Percentiles rank a stretch among this genome's conserved stretches.
Evolutionary conservation across 2,888 invertebrate species (phyloP).

Genomic region (Prosopocoilus inquinatus): DNA sequence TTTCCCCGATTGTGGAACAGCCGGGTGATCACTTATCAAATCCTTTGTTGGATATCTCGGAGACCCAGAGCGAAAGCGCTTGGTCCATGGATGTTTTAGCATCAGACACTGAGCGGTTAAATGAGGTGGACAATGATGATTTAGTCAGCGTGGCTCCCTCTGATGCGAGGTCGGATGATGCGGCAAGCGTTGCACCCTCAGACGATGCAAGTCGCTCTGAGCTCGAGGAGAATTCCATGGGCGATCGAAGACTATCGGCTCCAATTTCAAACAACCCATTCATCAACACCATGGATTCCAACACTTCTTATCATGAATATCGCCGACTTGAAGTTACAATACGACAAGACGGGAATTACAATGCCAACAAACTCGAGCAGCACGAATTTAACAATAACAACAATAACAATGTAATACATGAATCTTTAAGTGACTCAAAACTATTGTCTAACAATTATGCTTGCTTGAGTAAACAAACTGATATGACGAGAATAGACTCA

Average conservation of each 20-base stretch:
- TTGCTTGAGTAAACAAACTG: not conserved
- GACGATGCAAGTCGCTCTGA: slow-evolving; percentile 20
- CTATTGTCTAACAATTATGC: not conserved
- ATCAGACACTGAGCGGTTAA: slow-evolving; percentile 88
- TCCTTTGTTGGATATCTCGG: slow-evolving; percentile 70
- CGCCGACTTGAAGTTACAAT: slow-evolving; percentile 3
- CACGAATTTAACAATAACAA: slow-evolving; percentile 2
- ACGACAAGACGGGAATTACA: slow-evolving; percentile 9
- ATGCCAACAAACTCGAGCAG: slow-evolving; percentile 1
- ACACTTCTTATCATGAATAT: slow-evolving; percentile 10
- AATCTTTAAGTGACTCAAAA: not conserved
- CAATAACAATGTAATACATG: slow-evolving; percentile 11
- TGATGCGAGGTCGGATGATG: slow-evolving; percentile 72
- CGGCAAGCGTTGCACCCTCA: slow-evolving; percentile 49
- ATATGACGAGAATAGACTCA: slow-evolving; percentile 4
- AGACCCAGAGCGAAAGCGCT: slow-evolving; percentile 92
- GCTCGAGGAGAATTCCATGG: slow-evolving; percentile 11
- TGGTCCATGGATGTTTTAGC: slow-evolving; percentile 97
- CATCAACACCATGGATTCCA: slow-evolving; percentile 6
- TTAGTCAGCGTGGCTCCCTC: slow-evolving; percentile 62
- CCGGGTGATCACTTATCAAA: slow-evolving; percentile 44
- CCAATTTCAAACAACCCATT: slow-evolving; percentile 9
- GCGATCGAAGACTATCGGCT: slow-evolving; percentile 17
- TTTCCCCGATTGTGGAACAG: slow-evolving; percentile 47
- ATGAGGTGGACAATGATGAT: slow-evolving; percentile 75